phyloP scores from a whole-genome alignment of 2,113 vertebrate species.

The Silurus asotus region DNA sequence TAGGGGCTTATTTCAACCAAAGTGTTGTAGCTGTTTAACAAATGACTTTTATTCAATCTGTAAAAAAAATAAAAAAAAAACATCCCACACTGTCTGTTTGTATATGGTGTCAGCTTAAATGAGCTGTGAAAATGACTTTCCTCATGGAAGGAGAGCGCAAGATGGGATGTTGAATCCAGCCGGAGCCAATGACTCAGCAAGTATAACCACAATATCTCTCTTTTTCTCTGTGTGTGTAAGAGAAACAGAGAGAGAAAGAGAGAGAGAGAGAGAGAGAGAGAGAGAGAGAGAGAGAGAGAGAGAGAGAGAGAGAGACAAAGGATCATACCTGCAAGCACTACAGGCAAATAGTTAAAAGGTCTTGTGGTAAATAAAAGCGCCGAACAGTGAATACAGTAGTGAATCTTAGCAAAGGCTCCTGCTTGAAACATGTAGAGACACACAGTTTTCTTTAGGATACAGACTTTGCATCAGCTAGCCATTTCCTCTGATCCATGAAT shows the following conservation, averaged over 20 bases:
- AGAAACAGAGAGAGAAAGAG: too few relatives aligned
- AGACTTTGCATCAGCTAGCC: slow-evolving; percentile 8
- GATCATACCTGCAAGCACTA: slow-evolving; percentile 1
- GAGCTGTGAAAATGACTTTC: slow-evolving; percentile 45
- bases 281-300: too few relatives aligned
- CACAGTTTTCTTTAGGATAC: slow-evolving; percentile 4
- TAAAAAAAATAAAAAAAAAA: slow-evolving; percentile 7
- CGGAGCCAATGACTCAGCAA: slow-evolving; percentile 40
- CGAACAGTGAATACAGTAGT: slow-evolving; percentile 26
- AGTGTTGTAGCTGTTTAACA: slow-evolving; percentile 15
- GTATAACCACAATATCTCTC: background rate
- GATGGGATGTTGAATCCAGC: slow-evolving; percentile 30
- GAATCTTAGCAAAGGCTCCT: slow-evolving; percentile 27
- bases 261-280: too few relatives aligned
- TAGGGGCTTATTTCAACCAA: slow-evolving; percentile 4
- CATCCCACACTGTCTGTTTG: slow-evolving; percentile 41
- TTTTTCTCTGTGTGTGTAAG: too few relatives aligned
- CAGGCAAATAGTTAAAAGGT: slow-evolving; percentile 5
- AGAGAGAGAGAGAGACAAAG: background rate
- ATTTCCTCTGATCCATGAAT: slow-evolving; percentile 14
- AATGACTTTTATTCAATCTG: background rate
- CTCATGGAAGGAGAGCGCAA: slow-evolving; percentile 27
- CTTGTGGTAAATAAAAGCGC: slow-evolving; percentile 17
- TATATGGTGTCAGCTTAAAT: slow-evolving; percentile 36
- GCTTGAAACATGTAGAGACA: slow-evolving; percentile 18